These are phyloP conservation scores for Archivesica marissinica DNA, from an alignment of 1,140 invertebrate genomes.

Conservation along the genomic window DNA sequence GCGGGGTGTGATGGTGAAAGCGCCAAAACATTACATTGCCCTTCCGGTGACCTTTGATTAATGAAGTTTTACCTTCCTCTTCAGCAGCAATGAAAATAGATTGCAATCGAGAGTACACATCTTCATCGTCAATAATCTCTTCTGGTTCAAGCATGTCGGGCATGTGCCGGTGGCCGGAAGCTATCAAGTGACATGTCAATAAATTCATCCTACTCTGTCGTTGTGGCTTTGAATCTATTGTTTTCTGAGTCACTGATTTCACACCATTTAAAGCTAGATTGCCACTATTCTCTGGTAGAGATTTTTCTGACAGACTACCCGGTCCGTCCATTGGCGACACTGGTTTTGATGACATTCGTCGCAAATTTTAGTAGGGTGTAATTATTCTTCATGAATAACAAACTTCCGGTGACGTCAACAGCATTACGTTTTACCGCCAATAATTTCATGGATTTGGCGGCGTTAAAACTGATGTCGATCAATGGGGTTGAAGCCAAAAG, in stretches of 20 bases:
- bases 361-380: too few relatives aligned
- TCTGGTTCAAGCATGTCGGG: constrained; percentile 37
- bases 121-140: constrained; percentile 49
- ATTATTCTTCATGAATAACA: too few relatives aligned
- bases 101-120: constrained; percentile 61
- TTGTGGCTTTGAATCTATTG: neutral
- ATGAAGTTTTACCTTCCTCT: constrained; percentile 68
- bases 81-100: constrained; percentile 73
- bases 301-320: neutral
- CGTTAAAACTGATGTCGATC: too few relatives aligned
- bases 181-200: too few relatives aligned
- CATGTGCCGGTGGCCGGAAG: neutral
- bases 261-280: too few relatives aligned
- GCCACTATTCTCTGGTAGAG: neutral
- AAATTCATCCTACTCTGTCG: neutral
- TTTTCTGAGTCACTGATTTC: neutral
- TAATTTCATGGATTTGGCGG: neutral
- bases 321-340: neutral
- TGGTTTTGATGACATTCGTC: neutral
- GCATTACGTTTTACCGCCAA: constrained; percentile 1
- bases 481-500: too few relatives aligned
- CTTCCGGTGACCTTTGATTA: too few relatives aligned
- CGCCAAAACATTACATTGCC: too few relatives aligned
- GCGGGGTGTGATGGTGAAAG: too few relatives aligned
- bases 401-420: constrained; percentile 10